These are phyloP conservation scores for Chaetogeoica ovagalla DNA, from an alignment of 2,888 invertebrate genomes.

Conservation along the genomic window DNA sequence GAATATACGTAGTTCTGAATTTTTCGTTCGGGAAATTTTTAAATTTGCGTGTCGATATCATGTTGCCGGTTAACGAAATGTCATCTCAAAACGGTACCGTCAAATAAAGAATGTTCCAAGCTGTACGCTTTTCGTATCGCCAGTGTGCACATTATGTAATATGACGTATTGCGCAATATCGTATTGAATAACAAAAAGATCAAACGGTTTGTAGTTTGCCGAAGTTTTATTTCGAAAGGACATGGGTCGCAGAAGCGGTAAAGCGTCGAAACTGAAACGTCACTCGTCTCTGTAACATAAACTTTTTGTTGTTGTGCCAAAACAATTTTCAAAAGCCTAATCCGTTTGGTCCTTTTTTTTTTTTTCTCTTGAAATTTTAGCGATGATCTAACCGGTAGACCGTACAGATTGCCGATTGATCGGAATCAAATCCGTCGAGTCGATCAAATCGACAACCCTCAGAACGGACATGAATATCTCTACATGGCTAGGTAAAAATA, in stretches of 20 bases:
- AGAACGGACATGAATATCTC: constrained; percentile 50
- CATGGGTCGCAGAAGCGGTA: constrained; percentile 40
- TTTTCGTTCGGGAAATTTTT: neutral
- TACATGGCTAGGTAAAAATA: constrained; percentile 40
- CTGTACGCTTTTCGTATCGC: no score
- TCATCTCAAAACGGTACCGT: neutral
- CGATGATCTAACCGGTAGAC: constrained; percentile 36
- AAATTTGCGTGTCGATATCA: neutral
- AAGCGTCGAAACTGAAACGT: constrained; percentile 41
- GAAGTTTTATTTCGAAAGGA: neutral
- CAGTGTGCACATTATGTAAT: neutral
- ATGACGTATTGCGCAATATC: no score
- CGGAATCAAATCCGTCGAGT: constrained; percentile 37
- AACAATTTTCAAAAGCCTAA: no score
- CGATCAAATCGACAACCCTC: constrained; percentile 34
- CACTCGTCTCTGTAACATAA: constrained; percentile 45
- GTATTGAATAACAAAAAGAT: neutral
- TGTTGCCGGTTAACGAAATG: neutral
- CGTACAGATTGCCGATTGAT: constrained; percentile 44
- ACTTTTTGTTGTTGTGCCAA: neutral
- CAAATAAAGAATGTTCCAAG: neutral
- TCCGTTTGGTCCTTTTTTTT: neutral
- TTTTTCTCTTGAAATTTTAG: constrained; percentile 43
- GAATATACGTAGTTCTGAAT: neutral
- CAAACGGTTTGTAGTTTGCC: neutral